phyloP scores from a whole-genome alignment of 2,888 invertebrate species.

The Acanthoscelides obtectus region DNA sequence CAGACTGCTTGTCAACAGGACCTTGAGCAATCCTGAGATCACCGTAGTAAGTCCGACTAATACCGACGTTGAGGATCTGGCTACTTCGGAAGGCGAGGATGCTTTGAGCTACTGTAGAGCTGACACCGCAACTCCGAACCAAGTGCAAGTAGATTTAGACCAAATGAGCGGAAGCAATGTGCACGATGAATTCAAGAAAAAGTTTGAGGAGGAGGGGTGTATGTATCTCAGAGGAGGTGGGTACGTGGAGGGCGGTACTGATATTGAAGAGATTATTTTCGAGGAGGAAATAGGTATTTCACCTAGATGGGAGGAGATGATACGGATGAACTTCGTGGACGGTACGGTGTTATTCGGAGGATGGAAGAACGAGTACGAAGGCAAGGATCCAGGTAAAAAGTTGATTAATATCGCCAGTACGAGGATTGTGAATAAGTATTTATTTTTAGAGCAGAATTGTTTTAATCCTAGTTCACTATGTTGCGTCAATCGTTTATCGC shows the following conservation, averaged over 20 bases:
- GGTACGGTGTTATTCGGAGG: conserved; percentile 18
- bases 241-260: conserved; percentile 44
- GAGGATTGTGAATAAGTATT: too few species aligned
- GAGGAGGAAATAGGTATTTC: conserved; percentile 16
- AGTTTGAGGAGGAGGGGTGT: conserved; percentile 49
- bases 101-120: conserved; percentile 30
- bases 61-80: conserved; percentile 50
- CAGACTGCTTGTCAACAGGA: conserved; percentile 18
- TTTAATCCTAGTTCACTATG: too few species aligned
- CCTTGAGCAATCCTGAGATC: conserved; percentile 17
- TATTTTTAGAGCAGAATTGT: too few species aligned
- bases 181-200: conserved; percentile 45
- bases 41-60: conserved; percentile 21
- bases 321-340: conserved; percentile 14
- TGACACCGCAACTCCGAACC: conserved; percentile 40
- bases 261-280: conserved; percentile 51
- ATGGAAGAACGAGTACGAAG: not conserved
- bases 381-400: not conserved
- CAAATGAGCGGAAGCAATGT: conserved; percentile 46
- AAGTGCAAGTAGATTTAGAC: conserved; percentile 46
- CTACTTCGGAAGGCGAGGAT: conserved; percentile 47
- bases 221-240: conserved; percentile 51
- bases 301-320: not conserved
- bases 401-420: not conserved
- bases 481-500: too few species aligned